Evolutionary conservation across 2,113 vertebrate species (phyloP).

Genomic region (Corapipo altera): DNA sequence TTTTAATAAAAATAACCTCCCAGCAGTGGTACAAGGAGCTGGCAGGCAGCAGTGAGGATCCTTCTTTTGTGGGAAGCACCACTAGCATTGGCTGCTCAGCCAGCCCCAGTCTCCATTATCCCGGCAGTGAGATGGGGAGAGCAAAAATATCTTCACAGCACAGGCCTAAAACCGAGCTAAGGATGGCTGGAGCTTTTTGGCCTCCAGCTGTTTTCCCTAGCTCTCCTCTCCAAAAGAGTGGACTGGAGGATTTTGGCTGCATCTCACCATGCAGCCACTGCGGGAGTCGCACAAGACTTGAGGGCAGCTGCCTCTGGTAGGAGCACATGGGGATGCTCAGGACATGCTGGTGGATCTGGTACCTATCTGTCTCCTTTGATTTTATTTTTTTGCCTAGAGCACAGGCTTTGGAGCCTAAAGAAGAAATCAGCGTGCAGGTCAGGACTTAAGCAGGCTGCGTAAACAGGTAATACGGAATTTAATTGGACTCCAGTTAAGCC

Average conservation of each 20-base stretch:
- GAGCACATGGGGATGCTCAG: neutral
- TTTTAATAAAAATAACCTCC: neutral
- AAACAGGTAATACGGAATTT: slow-evolving; percentile 80
- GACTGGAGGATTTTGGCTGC: neutral
- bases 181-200: neutral
- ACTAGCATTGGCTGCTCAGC: neutral
- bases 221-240: neutral
- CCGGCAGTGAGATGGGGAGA: fast-evolving
- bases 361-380: neutral
- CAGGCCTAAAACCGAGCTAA: neutral
- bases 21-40: neutral
- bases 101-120: neutral
- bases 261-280: neutral
- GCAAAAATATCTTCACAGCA: neutral
- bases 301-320: neutral
- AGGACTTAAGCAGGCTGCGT: slow-evolving; percentile 73
- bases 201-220: neutral
- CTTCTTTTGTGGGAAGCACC: neutral
- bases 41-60: neutral
- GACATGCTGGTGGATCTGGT: neutral
- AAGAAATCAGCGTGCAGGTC: slow-evolving; percentile 67
- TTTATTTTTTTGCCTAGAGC: neutral
- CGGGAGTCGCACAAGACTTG: neutral
- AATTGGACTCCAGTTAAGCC: slow-evolving; percentile 81
- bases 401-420: slow-evolving; percentile 22